phyloP scores from a whole-genome alignment of 2,113 vertebrate species.

The Chinchilla lanigera region DNA sequence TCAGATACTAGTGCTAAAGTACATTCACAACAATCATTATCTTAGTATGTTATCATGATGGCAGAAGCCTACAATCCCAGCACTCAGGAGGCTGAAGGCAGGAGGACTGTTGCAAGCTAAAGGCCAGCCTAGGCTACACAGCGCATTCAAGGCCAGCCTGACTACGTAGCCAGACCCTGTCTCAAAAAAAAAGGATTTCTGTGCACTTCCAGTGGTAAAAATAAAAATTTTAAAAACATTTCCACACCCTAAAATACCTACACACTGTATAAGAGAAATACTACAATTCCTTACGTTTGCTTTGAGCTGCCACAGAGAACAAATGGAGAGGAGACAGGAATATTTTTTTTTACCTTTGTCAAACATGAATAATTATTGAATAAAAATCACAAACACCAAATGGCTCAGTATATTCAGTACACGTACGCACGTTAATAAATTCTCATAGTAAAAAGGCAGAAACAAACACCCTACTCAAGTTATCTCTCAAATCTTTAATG shows the following conservation, averaged over 20 bases:
- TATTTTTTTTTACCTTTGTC: neutral
- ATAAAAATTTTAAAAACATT: neutral
- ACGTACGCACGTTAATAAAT: neutral
- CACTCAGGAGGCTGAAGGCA: neutral
- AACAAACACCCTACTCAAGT: neutral
- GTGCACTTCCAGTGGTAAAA: neutral
- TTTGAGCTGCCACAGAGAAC: slow-evolving; percentile 44
- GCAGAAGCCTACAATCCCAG: neutral
- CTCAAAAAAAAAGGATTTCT: neutral
- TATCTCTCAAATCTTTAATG: neutral
- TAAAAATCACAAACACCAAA: neutral
- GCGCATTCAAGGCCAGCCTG: neutral
- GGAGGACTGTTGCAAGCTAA: neutral
- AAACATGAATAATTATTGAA: neutral
- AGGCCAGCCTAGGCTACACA: neutral
- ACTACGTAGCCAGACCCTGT: neutral
- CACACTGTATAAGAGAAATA: neutral
- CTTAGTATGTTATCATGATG: neutral
- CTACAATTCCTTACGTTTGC: neutral
- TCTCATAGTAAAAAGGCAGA: slow-evolving; percentile 1
- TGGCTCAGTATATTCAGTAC: neutral
- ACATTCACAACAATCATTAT: neutral
- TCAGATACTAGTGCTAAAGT: neutral
- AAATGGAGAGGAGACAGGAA: neutral
- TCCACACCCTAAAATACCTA: neutral